Percentiles rank a stretch among this genome's conserved stretches.
These are phyloP conservation scores for Phrynocephalus vlangalii DNA, from an alignment of 2,797 vertebrate species.

Conservation along the genomic window DNA sequence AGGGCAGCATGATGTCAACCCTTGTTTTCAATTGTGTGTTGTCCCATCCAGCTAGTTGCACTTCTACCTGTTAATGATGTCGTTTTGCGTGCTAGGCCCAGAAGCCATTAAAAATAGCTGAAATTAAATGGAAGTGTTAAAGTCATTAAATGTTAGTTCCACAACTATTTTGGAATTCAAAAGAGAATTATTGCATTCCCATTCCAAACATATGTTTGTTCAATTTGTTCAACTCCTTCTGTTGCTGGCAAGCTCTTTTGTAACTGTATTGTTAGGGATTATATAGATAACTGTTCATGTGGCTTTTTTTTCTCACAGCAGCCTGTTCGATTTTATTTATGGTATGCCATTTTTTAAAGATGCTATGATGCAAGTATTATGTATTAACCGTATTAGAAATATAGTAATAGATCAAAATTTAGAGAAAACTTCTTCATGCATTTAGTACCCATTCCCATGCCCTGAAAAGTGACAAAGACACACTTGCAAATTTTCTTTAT, in stretches of 20 bases:
- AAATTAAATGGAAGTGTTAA: neutral
- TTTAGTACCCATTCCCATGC: neutral
- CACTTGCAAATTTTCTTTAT: neutral
- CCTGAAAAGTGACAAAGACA: neutral
- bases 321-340: neutral
- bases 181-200: slow-evolving; percentile 21
- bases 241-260: slow-evolving; percentile 27
- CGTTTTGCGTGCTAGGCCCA: neutral
- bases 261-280: slow-evolving; percentile 26
- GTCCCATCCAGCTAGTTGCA: too few species aligned
- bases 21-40: too few species aligned
- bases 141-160: slow-evolving; percentile 21
- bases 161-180: slow-evolving; percentile 22
- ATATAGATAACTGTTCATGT: neutral
- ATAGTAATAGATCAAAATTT: neutral
- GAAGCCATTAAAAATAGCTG: neutral
- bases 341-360: slow-evolving; percentile 5
- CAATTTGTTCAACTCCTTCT: slow-evolving; percentile 40
- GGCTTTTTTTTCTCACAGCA: slow-evolving; percentile 39
- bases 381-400: neutral
- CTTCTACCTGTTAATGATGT: too few species aligned
- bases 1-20: too few species aligned
- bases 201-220: slow-evolving; percentile 19
- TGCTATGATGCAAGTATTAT: slow-evolving; percentile 18
- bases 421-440: neutral